phyloP scores from a whole-genome alignment of 2,113 vertebrate species.

The Numenius arquata region DNA sequence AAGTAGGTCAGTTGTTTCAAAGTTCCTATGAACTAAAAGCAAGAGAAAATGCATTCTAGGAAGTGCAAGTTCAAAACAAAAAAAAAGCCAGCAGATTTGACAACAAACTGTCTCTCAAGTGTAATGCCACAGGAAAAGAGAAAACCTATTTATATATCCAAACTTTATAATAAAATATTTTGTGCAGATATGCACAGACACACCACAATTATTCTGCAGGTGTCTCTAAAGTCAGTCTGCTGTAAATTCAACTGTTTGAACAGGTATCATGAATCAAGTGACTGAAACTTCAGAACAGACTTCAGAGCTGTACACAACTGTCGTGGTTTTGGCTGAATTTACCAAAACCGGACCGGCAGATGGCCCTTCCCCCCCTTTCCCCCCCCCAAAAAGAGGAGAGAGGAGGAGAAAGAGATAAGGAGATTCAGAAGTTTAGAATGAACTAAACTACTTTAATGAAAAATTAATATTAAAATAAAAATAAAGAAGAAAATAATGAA shows the following conservation, averaged over 20 bases:
- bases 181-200: not conserved
- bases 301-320: not conserved
- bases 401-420: too few relatives aligned
- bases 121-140: not conserved
- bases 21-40: slow-evolving; percentile 80
- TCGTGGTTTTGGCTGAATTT: too few relatives aligned
- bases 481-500: too few relatives aligned
- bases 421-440: too few relatives aligned
- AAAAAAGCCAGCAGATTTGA: not conserved
- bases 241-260: not conserved
- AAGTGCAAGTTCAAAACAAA: not conserved
- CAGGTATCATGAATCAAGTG: not conserved
- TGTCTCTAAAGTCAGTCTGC: not conserved
- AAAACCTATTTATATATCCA: not conserved
- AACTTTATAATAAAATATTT: not conserved
- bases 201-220: not conserved
- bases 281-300: not conserved
- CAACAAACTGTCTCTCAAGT: not conserved
- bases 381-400: too few relatives aligned
- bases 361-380: too few relatives aligned
- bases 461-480: too few relatives aligned
- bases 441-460: too few relatives aligned
- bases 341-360: too few relatives aligned
- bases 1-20: slow-evolving; percentile 93
- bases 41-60: not conserved